Evolutionary conservation across 2,113 vertebrate species (phyloP), one percentile per base, ranked within the genome.

Genomic region (Toxostoma redivivum): DNA sequence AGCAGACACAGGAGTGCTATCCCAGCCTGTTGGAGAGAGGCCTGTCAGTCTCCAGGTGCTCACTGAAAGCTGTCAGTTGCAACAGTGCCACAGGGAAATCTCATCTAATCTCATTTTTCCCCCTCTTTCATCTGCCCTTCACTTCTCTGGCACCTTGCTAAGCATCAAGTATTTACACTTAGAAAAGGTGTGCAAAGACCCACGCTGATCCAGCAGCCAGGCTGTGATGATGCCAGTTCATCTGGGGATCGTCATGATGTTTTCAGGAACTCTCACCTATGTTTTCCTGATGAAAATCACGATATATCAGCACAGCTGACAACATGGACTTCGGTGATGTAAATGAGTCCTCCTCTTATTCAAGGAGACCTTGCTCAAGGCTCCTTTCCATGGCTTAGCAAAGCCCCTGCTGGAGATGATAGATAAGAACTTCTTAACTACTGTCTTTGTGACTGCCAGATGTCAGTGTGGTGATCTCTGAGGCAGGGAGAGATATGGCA

Each of bases 321-420:
- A 65, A 1, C 0, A 0, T 66, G 33, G 38, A 15, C 38, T 47
- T 50, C 10, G 0, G 33, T 15, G 23, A 27, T 54, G 31, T 56
- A 56, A 92, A 51, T 9, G 48, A 70, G 25, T 42, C 35, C 18
- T 88, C 20, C 15, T 58, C 31, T 22, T 51, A 31, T 21, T 72
- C 0, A 0, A 77, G 79, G 42, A 93, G 76, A 60, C 38, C 40
- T 62, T 71, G 47, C 87, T 83, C 15, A 38, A 62, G 54, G 81
- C 54, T 81, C 37, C 0, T 83, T 83, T 48, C 60, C 27, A 11
- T 40, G 51, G 38, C 83, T 71, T 62, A 48, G 23, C 51, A 62
- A 81, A 93, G 56, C 47, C 67, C 33, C 58, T 86, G 76, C 82
- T 90, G 67, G 50, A 58, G 54, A 31, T 83, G 67, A 77, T 47